Base-by-base conservation (phyloP, 2,113 vertebrate genomes). In the Rhea pennata region DNA sequence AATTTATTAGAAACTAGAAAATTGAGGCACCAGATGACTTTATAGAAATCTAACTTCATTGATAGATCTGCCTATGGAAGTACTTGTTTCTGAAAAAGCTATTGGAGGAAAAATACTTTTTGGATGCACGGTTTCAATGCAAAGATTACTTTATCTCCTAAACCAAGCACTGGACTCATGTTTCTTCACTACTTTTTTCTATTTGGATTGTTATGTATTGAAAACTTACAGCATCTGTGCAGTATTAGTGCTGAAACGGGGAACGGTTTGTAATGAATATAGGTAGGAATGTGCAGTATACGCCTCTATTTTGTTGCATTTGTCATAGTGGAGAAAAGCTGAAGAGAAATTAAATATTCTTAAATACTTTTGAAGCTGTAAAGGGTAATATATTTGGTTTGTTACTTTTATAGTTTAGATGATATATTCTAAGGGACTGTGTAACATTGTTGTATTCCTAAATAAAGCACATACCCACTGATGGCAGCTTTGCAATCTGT, bases 401-500 rank as follows among this genome's bases (percentile, higher is more conserved):
- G 66, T 81, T 80, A 19, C 64, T 56, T 2, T 3, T 81, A 23
- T 93, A 46, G 83, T 89, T 90, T 83, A 76, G 3, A 39, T 87
- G 90, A 87, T 29, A 84, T 58, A 48, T 69, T 92, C 61, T 91
- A 19, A 88, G 48, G 40, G 88, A 48, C 66, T 36, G 27, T 64
- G 22, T 92, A 94, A 87, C 93, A 53, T 86, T 82, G 84, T 87
- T 94, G 89, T 95, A 84, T 86, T 95, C 84, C 82, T 96, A 96
- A 95, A 96, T 95, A 96, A 95, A 96, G 91, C 54, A 87, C 84
- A 59, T 91, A 42, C 10, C 66, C 91, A 42, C 56, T 75, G 82
- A 75, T 92, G 95, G 95, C 94, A 96, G 97, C 93, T 96, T 87
- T 95, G 96, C 86, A 93, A 96, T 97, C 93, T 91, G 83, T 88